Percentiles rank a stretch among this genome's conserved stretches.
Conservation (phyloP, 2,113 vertebrate genomes). For the Apaloderma vittatum region DNA sequence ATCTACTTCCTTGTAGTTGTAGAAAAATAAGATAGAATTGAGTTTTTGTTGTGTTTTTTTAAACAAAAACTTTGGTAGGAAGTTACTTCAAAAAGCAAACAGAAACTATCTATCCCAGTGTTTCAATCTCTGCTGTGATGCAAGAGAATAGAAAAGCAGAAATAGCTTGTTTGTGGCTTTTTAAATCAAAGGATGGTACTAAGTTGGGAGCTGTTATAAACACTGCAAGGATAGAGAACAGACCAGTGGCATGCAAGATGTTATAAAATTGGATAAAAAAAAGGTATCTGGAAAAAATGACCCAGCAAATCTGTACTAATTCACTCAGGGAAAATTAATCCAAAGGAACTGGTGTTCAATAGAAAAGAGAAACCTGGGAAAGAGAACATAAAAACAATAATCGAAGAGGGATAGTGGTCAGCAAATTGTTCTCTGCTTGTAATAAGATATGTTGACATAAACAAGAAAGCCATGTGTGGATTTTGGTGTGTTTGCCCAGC, state of each 20-base stretch:
- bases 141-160: neutral
- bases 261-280: constrained; percentile 13
- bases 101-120: neutral
- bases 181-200: constrained; percentile 24
- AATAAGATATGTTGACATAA: constrained; percentile 29
- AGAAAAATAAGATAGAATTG: neutral
- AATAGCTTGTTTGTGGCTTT: neutral
- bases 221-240: neutral
- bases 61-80: neutral
- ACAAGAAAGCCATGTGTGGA: constrained; percentile 58
- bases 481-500: constrained; percentile 54
- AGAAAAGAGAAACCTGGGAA: constrained; percentile 32
- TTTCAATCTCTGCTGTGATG: neutral
- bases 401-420: constrained; percentile 21
- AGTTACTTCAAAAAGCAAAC: neutral
- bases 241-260: neutral
- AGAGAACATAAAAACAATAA: neutral
- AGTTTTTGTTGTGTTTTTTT: neutral
- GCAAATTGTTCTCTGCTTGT: constrained; percentile 35
- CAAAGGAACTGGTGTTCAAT: neutral
- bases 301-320: constrained; percentile 28
- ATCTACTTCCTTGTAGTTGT: neutral
- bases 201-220: constrained; percentile 2
- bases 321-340: constrained; percentile 26
- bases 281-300: constrained; percentile 13